These are phyloP conservation scores for Leptopilina myrica DNA, from an alignment of 2,888 invertebrate genomes.

Conservation along the genomic window DNA sequence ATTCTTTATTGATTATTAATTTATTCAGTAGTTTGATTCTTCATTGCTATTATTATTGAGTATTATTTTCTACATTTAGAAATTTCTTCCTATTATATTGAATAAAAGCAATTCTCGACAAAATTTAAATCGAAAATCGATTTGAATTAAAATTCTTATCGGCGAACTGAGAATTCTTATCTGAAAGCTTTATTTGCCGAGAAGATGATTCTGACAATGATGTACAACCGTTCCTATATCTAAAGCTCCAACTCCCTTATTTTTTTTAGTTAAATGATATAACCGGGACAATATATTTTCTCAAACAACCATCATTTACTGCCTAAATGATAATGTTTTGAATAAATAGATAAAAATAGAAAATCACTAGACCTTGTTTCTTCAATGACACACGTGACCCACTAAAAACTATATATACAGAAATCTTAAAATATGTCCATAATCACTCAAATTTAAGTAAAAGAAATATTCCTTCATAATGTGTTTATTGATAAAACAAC, in stretches of 20 bases:
- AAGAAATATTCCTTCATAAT: too few species aligned
- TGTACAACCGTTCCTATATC: constrained; percentile 26
- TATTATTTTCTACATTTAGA: too few species aligned
- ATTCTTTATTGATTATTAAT: too few species aligned
- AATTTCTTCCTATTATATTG: neutral
- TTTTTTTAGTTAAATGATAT: constrained; percentile 9
- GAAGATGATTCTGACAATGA: constrained; percentile 23
- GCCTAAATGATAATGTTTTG: neutral
- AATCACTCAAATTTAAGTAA: neutral
- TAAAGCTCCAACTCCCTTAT: constrained; percentile 1
- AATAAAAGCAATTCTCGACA: neutral
- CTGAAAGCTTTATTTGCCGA: constrained; percentile 21
- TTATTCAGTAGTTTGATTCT: too few species aligned
- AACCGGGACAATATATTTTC: constrained; percentile 6
- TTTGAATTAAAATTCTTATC: constrained; percentile 3
- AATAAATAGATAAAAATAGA: constrained; percentile 27
- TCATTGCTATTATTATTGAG: too few species aligned
- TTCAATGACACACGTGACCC: neutral
- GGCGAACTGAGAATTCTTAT: neutral
- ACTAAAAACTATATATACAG: neutral
- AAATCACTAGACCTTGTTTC: constrained; percentile 23
- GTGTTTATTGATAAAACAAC: too few species aligned
- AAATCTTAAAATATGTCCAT: neutral
- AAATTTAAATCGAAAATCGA: neutral
- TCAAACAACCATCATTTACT: constrained; percentile 4